Conservation (phyloP, 2,113 vertebrate species). For the Hiodon alosoides region DNA sequence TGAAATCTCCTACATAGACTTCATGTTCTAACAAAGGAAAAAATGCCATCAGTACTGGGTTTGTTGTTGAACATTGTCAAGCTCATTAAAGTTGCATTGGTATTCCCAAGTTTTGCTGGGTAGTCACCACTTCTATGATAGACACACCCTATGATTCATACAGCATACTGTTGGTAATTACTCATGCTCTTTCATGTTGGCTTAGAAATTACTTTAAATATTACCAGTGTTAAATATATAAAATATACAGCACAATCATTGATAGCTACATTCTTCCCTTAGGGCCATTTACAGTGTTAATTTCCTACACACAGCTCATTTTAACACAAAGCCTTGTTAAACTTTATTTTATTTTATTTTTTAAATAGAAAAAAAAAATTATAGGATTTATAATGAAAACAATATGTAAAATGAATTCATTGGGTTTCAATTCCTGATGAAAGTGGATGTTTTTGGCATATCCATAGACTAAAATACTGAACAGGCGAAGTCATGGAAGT, state of each 20-base stretch:
- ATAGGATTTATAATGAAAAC: slow-evolving; percentile 9
- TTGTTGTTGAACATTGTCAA: background rate
- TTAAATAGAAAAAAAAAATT: background rate
- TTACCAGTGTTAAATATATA: slow-evolving; percentile 15
- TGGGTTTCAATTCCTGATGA: background rate
- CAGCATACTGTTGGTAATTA: background rate
- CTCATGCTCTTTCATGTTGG: background rate
- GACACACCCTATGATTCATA: background rate
- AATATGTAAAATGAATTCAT: background rate
- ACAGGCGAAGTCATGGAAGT: background rate
- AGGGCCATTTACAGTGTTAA: slow-evolving; percentile 34
- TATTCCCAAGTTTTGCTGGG: background rate
- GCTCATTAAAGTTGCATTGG: background rate
- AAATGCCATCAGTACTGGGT: background rate
- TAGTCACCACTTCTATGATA: background rate
- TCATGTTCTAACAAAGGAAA: background rate
- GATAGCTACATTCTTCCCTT: slow-evolving; percentile 2
- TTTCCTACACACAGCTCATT: slow-evolving; percentile 43
- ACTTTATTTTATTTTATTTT: background rate
- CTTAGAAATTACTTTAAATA: slow-evolving; percentile 10
- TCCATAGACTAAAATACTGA: background rate
- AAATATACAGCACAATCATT: slow-evolving; percentile 19
- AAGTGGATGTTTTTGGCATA: slow-evolving; percentile 6
- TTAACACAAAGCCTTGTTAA: slow-evolving; percentile 17
- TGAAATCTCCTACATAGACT: background rate